A percentile compares a stretch with the other conserved stretches of the same genome.
These are phyloP conservation scores for Cataglyphis altisquamis DNA, from an alignment of 2,888 invertebrate species.

Conservation along the genomic window DNA sequence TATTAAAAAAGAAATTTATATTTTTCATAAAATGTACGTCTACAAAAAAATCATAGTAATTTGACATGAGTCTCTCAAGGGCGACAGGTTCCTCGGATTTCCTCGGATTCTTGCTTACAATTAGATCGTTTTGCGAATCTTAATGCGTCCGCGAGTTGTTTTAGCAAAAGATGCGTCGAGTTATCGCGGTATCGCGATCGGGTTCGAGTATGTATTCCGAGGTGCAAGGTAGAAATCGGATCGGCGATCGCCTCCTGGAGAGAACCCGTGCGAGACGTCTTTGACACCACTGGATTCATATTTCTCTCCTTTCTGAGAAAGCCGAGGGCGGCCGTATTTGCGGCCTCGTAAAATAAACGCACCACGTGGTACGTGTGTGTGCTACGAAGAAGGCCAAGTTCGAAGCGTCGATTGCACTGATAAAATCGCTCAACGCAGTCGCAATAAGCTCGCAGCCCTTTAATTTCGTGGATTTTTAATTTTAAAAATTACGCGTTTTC, in stretches of 20 bases:
- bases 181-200: slow-evolving; percentile 8
- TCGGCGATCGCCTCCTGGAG: slow-evolving; percentile 15
- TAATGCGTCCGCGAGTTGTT: not conserved
- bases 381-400: slow-evolving; percentile 75
- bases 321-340: slow-evolving; percentile 69
- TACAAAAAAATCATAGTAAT: slow-evolving; percentile 5
- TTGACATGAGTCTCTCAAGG: slow-evolving; percentile 10
- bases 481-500: not conserved
- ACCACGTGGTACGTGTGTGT: slow-evolving; percentile 60
- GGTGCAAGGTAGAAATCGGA: slow-evolving; percentile 21
- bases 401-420: slow-evolving; percentile 67
- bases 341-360: slow-evolving; percentile 75
- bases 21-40: not conserved
- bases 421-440: slow-evolving; percentile 45
- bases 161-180: not conserved
- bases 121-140: not conserved
- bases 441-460: not conserved
- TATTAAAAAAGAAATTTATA: not conserved
- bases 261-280: slow-evolving; percentile 6
- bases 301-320: slow-evolving; percentile 74
- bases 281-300: slow-evolving; percentile 63
- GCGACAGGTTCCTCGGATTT: not conserved
- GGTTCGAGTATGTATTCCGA: slow-evolving; percentile 19
- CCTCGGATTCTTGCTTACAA: not conserved
- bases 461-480: not conserved